Conservation (phyloP, 2,113 vertebrate species). For the Rhabdomys dilectus region DNA sequence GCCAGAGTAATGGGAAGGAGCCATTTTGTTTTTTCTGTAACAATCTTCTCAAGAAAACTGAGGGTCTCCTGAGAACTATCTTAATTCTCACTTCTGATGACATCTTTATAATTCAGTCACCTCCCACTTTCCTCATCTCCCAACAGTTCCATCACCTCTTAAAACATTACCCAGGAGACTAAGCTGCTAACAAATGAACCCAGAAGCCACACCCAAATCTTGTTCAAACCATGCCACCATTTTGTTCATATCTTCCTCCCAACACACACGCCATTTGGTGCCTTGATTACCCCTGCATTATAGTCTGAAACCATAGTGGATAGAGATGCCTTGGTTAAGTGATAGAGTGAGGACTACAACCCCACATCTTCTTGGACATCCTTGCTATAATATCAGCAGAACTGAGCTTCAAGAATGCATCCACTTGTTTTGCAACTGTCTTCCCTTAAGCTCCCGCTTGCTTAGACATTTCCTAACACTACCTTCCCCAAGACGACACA, state of each 20-base stretch:
- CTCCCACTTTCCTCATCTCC: not conserved
- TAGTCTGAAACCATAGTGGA: not conserved
- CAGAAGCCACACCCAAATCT: not conserved
- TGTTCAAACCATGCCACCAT: not conserved
- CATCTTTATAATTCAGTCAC: not conserved
- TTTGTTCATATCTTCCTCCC: not conserved
- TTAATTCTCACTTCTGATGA: not conserved
- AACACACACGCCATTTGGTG: not conserved
- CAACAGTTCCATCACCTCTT: not conserved
- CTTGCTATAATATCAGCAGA: not conserved
- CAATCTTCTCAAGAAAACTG: not conserved
- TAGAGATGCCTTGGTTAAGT: not conserved
- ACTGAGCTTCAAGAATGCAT: not conserved
- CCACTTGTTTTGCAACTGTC: not conserved
- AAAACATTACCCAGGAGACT: not conserved
- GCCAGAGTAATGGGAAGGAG: not conserved
- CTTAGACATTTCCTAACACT: not conserved
- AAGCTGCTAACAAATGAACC: not conserved
- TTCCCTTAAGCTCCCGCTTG: conserved; percentile 14
- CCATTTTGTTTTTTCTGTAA: not conserved
- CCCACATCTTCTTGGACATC: not conserved
- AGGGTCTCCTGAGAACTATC: not conserved
- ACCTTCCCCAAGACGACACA: not conserved
- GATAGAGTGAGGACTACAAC: not conserved
- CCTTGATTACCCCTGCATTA: not conserved